Conservation (phyloP, 2,797 vertebrate genomes). For the Sphenodon punctatus region DNA sequence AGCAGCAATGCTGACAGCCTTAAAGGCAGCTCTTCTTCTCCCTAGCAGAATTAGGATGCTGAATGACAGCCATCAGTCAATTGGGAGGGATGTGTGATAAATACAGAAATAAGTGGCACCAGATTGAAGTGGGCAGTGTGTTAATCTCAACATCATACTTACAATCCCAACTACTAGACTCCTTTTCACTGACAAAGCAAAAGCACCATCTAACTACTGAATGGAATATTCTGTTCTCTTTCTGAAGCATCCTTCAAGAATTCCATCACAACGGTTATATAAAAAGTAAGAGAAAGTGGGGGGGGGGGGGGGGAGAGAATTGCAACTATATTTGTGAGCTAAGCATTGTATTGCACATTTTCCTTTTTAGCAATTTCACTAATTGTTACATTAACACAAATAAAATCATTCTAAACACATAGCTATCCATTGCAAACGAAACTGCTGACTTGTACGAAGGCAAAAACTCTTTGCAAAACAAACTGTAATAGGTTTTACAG, state of each 20-base stretch:
- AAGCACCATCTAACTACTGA: slow-evolving; percentile 5
- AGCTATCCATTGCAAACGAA: slow-evolving; percentile 37
- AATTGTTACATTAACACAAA: neutral
- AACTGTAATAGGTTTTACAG: slow-evolving; percentile 32
- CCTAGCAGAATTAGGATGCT: slow-evolving; percentile 11
- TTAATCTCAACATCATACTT: slow-evolving; percentile 27
- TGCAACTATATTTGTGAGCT: no score
- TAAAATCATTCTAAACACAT: slow-evolving; percentile 31
- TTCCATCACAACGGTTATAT: slow-evolving; percentile 22
- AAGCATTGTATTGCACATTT: neutral
- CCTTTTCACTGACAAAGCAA: slow-evolving; percentile 6
- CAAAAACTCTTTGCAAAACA: slow-evolving; percentile 48
- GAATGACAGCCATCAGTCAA: slow-evolving; percentile 50
- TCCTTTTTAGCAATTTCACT: neutral
- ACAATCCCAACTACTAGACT: neutral
- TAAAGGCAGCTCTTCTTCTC: slow-evolving; percentile 22
- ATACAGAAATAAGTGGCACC: slow-evolving; percentile 28
- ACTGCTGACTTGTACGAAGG: slow-evolving; percentile 38
- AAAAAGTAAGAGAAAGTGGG: neutral
- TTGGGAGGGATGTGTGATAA: neutral
- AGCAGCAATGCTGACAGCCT: slow-evolving; percentile 16
- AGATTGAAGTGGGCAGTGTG: slow-evolving; percentile 19
- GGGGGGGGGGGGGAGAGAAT: no score
- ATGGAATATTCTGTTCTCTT: slow-evolving; percentile 8
- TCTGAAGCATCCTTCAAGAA: slow-evolving; percentile 40